Percentiles rank a stretch among this genome's conserved stretches.
These are phyloP conservation scores for Pelusios castaneus DNA, from an alignment of 2,113 vertebrate genomes.

Conservation along the genomic window DNA sequence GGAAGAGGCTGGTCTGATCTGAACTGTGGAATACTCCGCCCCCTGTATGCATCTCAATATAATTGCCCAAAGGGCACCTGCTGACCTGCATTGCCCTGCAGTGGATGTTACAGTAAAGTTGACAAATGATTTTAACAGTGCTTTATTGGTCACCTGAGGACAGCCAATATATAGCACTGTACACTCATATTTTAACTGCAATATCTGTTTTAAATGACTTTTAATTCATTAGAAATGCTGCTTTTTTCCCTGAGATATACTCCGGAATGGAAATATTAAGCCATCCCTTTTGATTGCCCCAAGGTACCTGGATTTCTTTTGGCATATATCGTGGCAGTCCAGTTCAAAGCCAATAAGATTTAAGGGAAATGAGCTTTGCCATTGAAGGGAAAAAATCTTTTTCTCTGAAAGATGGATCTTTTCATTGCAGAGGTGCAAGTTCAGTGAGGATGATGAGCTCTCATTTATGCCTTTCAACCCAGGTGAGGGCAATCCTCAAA, in stretches of 20 bases:
- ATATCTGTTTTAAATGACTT: not conserved
- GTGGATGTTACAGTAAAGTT: not conserved
- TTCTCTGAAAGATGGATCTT: not conserved
- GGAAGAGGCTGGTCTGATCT: not conserved
- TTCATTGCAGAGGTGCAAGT: not conserved
- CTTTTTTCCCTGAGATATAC: not conserved
- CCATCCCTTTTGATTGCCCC: not conserved
- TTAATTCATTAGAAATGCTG: not conserved
- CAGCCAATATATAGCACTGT: not conserved
- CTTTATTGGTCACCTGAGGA: slow-evolving; percentile 11
- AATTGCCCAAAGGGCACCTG: slow-evolving; percentile 34
- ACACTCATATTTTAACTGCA: not conserved
- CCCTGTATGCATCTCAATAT: slow-evolving; percentile 8
- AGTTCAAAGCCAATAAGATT: not conserved
- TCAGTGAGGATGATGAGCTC: accelerated
- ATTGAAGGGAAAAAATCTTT: not conserved
- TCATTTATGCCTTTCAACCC: not conserved
- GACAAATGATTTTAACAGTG: slow-evolving; percentile 17
- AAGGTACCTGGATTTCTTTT: slow-evolving; percentile 37
- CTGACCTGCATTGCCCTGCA: not conserved
- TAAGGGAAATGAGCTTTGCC: slow-evolving; percentile 18
- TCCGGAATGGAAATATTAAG: slow-evolving; percentile 4
- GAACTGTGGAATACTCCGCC: not conserved
- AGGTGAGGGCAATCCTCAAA: not conserved
- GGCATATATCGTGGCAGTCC: not conserved